Percentiles rank a stretch among this genome's conserved stretches.
Conservation (phyloP, 2,797 vertebrate genomes). For the Telmatherina bonti region DNA sequence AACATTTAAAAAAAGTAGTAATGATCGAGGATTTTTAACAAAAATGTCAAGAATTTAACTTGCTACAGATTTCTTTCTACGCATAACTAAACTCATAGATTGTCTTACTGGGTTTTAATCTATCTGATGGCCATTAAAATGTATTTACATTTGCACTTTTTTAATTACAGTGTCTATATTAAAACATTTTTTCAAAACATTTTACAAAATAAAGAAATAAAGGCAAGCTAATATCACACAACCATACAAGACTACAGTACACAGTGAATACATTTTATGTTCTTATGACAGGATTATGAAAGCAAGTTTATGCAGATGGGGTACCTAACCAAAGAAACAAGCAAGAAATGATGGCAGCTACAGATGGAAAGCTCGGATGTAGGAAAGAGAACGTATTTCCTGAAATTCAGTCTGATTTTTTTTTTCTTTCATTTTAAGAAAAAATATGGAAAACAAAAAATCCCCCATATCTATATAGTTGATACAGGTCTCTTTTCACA, state of each 20-base stretch:
- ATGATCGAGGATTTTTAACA: not conserved
- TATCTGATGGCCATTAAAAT: slow-evolving; percentile 8
- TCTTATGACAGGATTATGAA: not conserved
- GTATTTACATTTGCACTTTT: slow-evolving; percentile 44
- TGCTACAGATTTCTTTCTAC: too few relatives aligned
- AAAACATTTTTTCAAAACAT: slow-evolving; percentile 18
- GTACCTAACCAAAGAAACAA: not conserved
- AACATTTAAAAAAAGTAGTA: not conserved
- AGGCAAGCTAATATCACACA: slow-evolving; percentile 11
- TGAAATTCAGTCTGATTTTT: not conserved
- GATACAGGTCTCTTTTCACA: not conserved
- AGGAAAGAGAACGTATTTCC: not conserved
- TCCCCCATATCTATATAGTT: too few relatives aligned
- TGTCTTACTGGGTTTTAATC: slow-evolving; percentile 12
- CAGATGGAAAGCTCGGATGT: not conserved
- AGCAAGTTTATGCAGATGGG: not conserved
- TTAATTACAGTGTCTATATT: slow-evolving; percentile 1
- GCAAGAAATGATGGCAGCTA: not conserved
- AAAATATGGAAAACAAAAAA: too few relatives aligned
- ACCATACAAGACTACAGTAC: slow-evolving; percentile 12
- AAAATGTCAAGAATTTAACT: too few relatives aligned
- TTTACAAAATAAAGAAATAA: slow-evolving; percentile 23
- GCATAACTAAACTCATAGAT: slow-evolving; percentile 24
- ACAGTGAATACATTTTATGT: not conserved
- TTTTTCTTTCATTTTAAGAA: not conserved